Base-by-base conservation (phyloP, 2,888 invertebrate genomes). In the Poecilus cupreus region DNA sequence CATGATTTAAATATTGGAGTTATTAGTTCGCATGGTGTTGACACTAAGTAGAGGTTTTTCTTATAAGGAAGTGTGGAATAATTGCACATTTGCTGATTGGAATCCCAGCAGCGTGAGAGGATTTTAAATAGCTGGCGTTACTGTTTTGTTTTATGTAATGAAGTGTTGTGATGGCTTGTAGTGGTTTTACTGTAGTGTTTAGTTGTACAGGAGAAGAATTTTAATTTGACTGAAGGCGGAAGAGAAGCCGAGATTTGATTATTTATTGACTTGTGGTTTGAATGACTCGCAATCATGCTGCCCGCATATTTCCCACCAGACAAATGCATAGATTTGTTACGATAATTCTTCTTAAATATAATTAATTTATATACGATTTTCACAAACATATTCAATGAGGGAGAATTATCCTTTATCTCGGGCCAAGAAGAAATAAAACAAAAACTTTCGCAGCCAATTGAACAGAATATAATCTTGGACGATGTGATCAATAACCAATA, bases 221-320 rank as follows among this genome's bases (percentile, higher is more conserved):
- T 68, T 18, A 68, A 39, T 68, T 68, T 13, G 13, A 60, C 13
- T 32, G 26, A 60, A 60, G 37, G 64, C 39, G 39, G 64, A 68
- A 68, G 37, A 68, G 37, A 68, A 20, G 64, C 18, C 37, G 37
- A 18, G 37, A 37, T 68, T 68, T 68, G 64, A 68, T 68, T 37
- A 68, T 68, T 68, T 68, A 68, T 68, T 68, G 64, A 37, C 37
- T 68, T 68, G 64, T 68, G 64, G 64, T 68, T 68, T 32, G 37
- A 18, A 37, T 68, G 64, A 68, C 37, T 39, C 37, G 64, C 37
- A 60, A 57, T 60, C 26, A 11, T 16, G 64, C 10, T 37, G 64
- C 64, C 64, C 64, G 64, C 64, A 68, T 68, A 60, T 60, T 57
- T 22, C 24, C 57, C 32, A 32, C 32, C 5, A 32, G 32, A 32